A percentile compares a stretch with the other conserved stretches of the same genome.
Evolutionary conservation across 2,888 invertebrate genomes (phyloP).

Genomic region (Nematopogon swammerdamellus): DNA sequence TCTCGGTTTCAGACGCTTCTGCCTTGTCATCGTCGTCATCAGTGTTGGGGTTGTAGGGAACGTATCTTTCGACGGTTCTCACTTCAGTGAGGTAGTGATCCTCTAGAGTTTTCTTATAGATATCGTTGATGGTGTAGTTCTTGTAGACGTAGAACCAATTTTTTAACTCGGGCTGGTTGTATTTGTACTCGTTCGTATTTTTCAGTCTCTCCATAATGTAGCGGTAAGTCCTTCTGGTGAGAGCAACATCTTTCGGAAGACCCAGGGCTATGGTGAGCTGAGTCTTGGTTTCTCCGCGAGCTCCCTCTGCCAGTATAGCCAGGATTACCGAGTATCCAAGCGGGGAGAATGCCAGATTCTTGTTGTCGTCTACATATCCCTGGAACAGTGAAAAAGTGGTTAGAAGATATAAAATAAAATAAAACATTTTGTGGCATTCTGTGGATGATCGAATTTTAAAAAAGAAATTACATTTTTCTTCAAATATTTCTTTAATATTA

Average conservation of each 20-base stretch:
- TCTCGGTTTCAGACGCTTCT: constrained; percentile 18
- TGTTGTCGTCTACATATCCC: constrained; percentile 51
- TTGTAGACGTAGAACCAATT: constrained; percentile 67
- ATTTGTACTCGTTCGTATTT: constrained; percentile 43
- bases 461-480: too few relatives aligned
- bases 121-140: constrained; percentile 59
- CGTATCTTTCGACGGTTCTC: constrained; percentile 48
- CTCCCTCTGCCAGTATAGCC: constrained; percentile 62
- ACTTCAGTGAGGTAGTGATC: constrained; percentile 62
- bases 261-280: constrained; percentile 56
- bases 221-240: constrained; percentile 43
- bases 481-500: too few relatives aligned
- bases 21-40: constrained; percentile 23
- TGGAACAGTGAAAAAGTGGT: constrained; percentile 24
- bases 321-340: constrained; percentile 61
- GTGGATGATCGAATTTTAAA: too few relatives aligned
- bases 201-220: constrained; percentile 49
- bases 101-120: constrained; percentile 55
- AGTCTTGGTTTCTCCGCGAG: constrained; percentile 55
- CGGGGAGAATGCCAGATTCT: constrained; percentile 63
- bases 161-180: constrained; percentile 58
- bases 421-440: too few relatives aligned
- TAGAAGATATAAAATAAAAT: background rate
- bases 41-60: constrained; percentile 24
- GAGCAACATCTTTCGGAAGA: constrained; percentile 44